A percentile compares a stretch with the other conserved stretches of the same genome.
Conservation (phyloP, 2,797 vertebrate genomes). For the Helicolenus hilgendorfi region DNA sequence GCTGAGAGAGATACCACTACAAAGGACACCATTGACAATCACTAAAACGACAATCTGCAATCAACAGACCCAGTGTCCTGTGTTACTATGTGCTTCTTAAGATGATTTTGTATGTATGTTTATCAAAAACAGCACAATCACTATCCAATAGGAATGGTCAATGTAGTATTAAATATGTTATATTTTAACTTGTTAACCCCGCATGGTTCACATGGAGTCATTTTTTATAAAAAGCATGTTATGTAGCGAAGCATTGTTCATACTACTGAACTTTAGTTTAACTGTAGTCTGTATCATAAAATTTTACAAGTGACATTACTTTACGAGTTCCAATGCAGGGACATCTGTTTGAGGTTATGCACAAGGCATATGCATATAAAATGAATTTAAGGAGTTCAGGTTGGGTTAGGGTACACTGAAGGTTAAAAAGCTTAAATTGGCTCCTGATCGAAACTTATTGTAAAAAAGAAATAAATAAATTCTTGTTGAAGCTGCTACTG, state of each 20-base stretch:
- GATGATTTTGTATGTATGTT: neutral
- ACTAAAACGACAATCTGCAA: constrained; percentile 17
- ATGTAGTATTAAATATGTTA: neutral
- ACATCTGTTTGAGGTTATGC: neutral
- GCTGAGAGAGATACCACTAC: constrained; percentile 56
- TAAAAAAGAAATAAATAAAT: neutral
- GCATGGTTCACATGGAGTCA: neutral
- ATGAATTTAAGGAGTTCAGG: neutral
- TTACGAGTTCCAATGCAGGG: neutral
- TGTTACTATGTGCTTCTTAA: neutral
- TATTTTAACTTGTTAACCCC: neutral
- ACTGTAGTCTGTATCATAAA: neutral
- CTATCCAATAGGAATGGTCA: neutral
- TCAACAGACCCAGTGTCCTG: neutral
- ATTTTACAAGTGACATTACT: no score
- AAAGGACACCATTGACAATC: constrained; percentile 70
- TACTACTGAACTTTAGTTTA: neutral
- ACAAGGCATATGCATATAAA: neutral
- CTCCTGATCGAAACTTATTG: neutral
- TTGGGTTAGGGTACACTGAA: neutral
- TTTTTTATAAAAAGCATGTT: neutral
- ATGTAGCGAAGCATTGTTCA: neutral
- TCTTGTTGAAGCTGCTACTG: neutral
- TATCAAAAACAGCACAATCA: neutral
- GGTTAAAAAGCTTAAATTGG: neutral